Evolutionary conservation across 2,888 invertebrate genomes (phyloP).

Genomic region (Brenthis daphne): DNA sequence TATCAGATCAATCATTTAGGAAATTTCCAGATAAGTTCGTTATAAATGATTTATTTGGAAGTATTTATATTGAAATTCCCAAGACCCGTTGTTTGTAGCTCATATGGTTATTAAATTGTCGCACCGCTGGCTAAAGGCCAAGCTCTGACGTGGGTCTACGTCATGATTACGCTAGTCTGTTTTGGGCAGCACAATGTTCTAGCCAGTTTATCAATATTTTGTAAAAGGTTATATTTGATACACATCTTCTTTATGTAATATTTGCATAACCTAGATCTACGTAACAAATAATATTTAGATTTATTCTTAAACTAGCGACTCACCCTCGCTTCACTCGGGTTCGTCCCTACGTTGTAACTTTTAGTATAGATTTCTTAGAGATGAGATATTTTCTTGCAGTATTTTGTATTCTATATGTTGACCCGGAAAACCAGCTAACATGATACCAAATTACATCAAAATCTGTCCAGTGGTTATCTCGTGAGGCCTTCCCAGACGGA

Average conservation of each 20-base stretch:
- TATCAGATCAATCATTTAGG: neutral
- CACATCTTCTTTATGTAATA: neutral
- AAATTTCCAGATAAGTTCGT: conserved; percentile 2
- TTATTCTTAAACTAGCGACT: too few species aligned
- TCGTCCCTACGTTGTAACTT: too few species aligned
- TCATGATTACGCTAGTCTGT: conserved; percentile 28
- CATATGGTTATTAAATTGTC: conserved; percentile 36
- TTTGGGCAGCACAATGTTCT: conserved; percentile 10
- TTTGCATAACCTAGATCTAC: too few species aligned
- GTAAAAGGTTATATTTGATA: neutral
- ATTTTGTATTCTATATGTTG: too few species aligned
- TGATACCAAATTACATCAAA: too few species aligned
- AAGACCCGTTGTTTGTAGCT: conserved; percentile 12
- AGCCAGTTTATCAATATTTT: neutral
- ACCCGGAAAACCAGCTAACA: too few species aligned
- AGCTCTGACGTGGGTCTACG: conserved; percentile 31
- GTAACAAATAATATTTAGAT: too few species aligned
- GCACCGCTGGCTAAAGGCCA: conserved; percentile 35
- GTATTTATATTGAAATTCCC: conserved; percentile 10
- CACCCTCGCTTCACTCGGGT: too few species aligned
- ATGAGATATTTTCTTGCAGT: too few species aligned
- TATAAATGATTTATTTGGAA: neutral
- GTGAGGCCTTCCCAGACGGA: too few species aligned
- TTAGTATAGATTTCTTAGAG: too few species aligned
- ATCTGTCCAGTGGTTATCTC: too few species aligned